Evolutionary conservation across 2,113 vertebrate species (phyloP).

Genomic region (Chloropsis hardwickii): DNA sequence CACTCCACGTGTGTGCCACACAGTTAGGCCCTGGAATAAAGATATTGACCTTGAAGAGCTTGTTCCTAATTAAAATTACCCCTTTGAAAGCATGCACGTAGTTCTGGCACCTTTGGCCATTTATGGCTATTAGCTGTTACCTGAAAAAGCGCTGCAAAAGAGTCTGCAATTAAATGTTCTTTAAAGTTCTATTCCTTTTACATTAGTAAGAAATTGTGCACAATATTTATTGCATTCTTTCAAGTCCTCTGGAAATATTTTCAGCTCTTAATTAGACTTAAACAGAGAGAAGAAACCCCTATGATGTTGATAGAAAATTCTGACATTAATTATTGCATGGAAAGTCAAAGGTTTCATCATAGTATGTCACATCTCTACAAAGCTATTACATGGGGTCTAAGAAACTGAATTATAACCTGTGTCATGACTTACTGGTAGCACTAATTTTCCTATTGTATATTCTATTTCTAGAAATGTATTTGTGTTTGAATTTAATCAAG

Average conservation of each 20-base stretch:
- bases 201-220: neutral
- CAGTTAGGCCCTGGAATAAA: slow-evolving; percentile 10
- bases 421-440: neutral
- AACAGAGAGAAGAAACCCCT: neutral
- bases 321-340: neutral
- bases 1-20: neutral
- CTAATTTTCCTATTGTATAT: neutral
- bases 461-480: neutral
- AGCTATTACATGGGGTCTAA: neutral
- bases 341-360: neutral
- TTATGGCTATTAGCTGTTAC: neutral
- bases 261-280: neutral
- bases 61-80: neutral
- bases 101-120: neutral
- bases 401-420: neutral
- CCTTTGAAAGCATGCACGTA: neutral
- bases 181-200: neutral
- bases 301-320: neutral
- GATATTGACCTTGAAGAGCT: slow-evolving; percentile 13
- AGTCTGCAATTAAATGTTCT: neutral
- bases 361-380: neutral
- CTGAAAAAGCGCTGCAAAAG: neutral
- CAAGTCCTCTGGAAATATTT: neutral
- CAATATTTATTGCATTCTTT: neutral
- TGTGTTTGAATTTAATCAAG: neutral